Conservation (phyloP, 64 coral and sea anemone genomes). For the Catalaphyllia jardinei region DNA sequence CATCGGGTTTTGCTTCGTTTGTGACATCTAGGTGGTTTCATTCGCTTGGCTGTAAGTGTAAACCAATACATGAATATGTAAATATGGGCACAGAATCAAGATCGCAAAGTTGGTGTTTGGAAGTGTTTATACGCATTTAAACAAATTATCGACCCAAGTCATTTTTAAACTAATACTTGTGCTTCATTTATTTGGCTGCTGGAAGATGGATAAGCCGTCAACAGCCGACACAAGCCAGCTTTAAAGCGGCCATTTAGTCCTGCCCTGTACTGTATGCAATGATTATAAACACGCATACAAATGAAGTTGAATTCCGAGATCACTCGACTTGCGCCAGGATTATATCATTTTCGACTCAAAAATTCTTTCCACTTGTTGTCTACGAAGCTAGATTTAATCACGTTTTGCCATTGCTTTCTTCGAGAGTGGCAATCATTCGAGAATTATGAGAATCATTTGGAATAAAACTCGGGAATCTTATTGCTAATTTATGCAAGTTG, state of each 20-base stretch:
- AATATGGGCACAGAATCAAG: neutral
- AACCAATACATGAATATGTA: slow-evolving; percentile 61
- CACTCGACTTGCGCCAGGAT: neutral
- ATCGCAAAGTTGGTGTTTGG: neutral
- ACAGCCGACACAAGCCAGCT: neutral
- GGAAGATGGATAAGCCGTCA: neutral
- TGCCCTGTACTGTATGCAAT: slow-evolving; percentile 66
- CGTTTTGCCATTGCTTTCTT: neutral
- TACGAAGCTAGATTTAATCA: neutral
- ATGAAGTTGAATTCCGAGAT: slow-evolving; percentile 46
- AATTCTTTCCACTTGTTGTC: neutral
- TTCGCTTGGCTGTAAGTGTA: slow-evolving; percentile 62
- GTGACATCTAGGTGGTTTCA: neutral
- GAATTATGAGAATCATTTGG: neutral
- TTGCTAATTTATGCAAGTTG: slow-evolving; percentile 57
- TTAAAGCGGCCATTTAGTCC: slow-evolving; percentile 40
- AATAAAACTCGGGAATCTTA: slow-evolving; percentile 6
- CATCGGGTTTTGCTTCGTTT: neutral
- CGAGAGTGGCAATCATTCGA: neutral
- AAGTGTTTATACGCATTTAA: neutral
- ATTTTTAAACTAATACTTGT: neutral
- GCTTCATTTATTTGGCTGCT: too few species aligned
- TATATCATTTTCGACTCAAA: neutral
- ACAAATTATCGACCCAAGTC: neutral
- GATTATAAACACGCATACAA: slow-evolving; percentile 36